Base-by-base conservation (phyloP, 2,113 vertebrate species). In the Pogona vitticeps region DNA sequence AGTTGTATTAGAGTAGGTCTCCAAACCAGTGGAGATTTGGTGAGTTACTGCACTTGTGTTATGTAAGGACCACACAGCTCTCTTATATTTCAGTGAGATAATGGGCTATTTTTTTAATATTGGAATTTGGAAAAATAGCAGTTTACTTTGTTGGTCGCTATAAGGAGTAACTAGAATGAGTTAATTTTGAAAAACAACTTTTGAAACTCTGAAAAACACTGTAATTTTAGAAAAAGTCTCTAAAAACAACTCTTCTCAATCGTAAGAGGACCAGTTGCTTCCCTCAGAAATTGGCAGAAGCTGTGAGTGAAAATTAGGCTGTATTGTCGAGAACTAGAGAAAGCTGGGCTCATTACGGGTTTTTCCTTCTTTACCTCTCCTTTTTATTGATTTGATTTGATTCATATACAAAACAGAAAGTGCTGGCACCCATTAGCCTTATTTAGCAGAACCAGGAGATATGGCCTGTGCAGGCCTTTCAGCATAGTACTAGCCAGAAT, bases 221-320 rank as follows among this genome's bases (percentile, higher is more conserved):
- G 15, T 76, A 23, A 56, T 78, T 20, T 58, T 78, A 18, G n/a
- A 78, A 59, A 36, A 18, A 65, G 23, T 31, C 36, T 67, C 14
- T 26, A 7, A 17, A 52, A 21, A 18, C 31, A 18, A 2, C 7
- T 3, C 31, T 81, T 81, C 67, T n/a, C 38, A 56, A 23, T 36
- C 46, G 17, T n/a, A 58, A 58, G 31, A 83, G 46, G 90, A 56
- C 88, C 88, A 88, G 85, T 79, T 91, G 91, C 86, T 91, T 89
- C 78, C 20, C 87, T 89, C 79, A 89, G 70, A 89, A 89, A 87
- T 31, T 88, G 91, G 86, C 91, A 91, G 81, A 84, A 90, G 52
- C 89, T 82, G 67, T 67, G 86, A 89, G 76, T 78, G 87, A 76
- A 91, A 87, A 84, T 88, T 90, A 81, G 80, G 70, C 80, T 21